These are phyloP conservation scores for Ailuropoda melanoleuca DNA, from an alignment of 2,113 vertebrate species.

Conservation along the genomic window DNA sequence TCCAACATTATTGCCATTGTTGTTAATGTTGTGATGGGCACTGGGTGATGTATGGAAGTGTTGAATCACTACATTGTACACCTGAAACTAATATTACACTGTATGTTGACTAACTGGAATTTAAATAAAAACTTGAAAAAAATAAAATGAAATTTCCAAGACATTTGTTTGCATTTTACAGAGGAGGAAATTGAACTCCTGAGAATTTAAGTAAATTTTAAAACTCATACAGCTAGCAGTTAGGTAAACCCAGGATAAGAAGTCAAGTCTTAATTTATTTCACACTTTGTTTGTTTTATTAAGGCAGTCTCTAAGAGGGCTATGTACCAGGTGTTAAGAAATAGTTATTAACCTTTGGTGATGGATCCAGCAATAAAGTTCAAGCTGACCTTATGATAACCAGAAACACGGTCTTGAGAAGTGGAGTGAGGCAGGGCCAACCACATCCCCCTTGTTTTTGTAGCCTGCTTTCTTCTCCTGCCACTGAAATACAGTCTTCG, in stretches of 20 bases:
- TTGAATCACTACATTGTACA: neutral
- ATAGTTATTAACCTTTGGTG: neutral
- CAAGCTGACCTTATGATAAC: neutral
- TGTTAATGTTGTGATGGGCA: neutral
- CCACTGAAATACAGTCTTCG: neutral
- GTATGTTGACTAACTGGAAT: neutral
- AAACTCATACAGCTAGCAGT: neutral
- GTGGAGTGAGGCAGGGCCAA: rapidly evolving
- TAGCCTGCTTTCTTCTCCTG: neutral
- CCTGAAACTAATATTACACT: neutral
- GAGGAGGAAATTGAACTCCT: neutral
- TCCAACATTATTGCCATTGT: neutral
- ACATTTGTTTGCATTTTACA: neutral
- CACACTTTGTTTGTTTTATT: neutral
- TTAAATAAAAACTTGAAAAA: neutral
- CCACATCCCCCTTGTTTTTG: neutral
- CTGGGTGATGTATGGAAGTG: neutral
- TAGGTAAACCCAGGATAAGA: neutral
- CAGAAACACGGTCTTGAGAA: neutral
- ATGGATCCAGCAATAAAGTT: neutral
- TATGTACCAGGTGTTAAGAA: neutral
- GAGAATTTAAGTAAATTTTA: neutral
- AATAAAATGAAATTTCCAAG: neutral
- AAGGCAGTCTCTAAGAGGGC: neutral
- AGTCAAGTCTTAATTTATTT: slow-evolving; percentile 44